Conservation (phyloP, 2,888 invertebrate species). For the Torymus texanus region DNA sequence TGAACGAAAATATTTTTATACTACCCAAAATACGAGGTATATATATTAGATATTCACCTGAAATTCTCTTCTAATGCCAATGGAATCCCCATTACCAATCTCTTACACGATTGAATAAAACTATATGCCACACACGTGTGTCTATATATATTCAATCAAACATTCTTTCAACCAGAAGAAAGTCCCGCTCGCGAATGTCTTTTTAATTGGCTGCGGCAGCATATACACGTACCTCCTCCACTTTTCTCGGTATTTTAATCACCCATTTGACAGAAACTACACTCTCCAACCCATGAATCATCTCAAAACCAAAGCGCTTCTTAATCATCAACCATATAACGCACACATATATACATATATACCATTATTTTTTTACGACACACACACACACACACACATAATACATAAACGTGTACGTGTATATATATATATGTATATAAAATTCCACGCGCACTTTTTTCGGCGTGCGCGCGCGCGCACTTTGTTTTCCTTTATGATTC, state of each 20-base stretch:
- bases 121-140: too few species aligned
- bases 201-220: constrained; percentile 34
- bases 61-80: too few species aligned
- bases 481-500: constrained; percentile 52
- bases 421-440: constrained; percentile 42
- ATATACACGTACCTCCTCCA: background rate
- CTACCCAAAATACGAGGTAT: too few species aligned
- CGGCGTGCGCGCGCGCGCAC: constrained; percentile 13
- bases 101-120: too few species aligned
- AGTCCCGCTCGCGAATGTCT: constrained; percentile 6
- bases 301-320: constrained; percentile 35
- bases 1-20: too few species aligned
- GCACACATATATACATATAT: background rate
- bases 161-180: constrained; percentile 6
- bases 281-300: constrained; percentile 43
- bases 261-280: constrained; percentile 40
- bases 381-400: background rate
- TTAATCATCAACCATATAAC: constrained; percentile 48
- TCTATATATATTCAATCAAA: background rate
- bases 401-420: constrained; percentile 3
- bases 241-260: constrained; percentile 53
- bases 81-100: too few species aligned
- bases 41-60: too few species aligned
- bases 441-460: constrained; percentile 32
- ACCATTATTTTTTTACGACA: constrained; percentile 49